These are phyloP conservation scores for Oreohelix idahoensis DNA, from an alignment of 1,140 invertebrate species.

Conservation along the genomic window DNA sequence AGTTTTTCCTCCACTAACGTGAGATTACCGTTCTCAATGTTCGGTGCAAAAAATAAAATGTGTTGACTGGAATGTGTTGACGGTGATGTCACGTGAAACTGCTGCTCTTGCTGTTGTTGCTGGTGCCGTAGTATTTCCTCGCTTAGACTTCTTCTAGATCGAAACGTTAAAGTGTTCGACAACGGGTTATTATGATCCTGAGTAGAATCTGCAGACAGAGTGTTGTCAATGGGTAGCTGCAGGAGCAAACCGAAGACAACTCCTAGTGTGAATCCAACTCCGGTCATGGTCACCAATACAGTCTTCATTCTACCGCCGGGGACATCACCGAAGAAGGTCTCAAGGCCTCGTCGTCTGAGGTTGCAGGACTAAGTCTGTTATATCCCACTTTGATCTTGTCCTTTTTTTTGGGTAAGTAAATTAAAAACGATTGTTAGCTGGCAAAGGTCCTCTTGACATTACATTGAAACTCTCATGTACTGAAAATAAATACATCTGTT, in stretches of 20 bases:
- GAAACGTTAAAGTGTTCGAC: not conserved
- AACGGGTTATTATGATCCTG: slow-evolving; percentile 41
- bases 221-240: slow-evolving; percentile 58
- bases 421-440: no score
- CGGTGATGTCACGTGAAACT: not conserved
- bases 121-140: not conserved
- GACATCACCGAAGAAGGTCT: no score
- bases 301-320: slow-evolving; percentile 53
- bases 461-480: no score
- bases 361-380: no score
- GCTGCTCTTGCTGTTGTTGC: not conserved
- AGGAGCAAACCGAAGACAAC: slow-evolving; percentile 65
- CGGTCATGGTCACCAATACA: slow-evolving; percentile 59
- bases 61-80: not conserved
- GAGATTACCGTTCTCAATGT: not conserved
- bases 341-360: no score
- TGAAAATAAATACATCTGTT: no score
- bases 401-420: no score
- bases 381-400: no score
- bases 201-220: slow-evolving; percentile 39
- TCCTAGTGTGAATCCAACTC: slow-evolving; percentile 65
- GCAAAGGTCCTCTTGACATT: no score
- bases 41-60: not conserved
- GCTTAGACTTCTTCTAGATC: slow-evolving; percentile 13
- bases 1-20: not conserved